Conservation (phyloP, 2,113 vertebrate genomes). For the Indicator maculatus region DNA sequence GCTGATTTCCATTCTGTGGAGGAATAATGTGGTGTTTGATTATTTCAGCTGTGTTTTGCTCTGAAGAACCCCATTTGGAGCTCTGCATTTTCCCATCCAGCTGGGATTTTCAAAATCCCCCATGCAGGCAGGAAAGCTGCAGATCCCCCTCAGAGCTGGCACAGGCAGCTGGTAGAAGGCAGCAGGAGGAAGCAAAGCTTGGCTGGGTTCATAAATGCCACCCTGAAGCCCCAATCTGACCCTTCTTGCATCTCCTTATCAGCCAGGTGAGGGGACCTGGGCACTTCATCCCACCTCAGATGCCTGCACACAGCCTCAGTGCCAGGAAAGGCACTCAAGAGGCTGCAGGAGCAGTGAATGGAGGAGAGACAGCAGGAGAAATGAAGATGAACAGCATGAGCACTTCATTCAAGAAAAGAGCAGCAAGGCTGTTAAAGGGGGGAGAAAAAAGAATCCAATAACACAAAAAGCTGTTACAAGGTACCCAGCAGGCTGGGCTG, state of each 20-base stretch:
- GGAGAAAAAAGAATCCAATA: not conserved
- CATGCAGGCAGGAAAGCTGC: not conserved
- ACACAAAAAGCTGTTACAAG: not conserved
- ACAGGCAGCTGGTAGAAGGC: not conserved
- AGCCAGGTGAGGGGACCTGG: not conserved
- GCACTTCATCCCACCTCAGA: rapidly evolving
- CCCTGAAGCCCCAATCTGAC: not conserved
- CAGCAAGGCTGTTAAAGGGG: not conserved
- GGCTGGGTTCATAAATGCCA: rapidly evolving
- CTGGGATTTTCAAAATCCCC: not conserved
- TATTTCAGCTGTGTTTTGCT: slow-evolving; percentile 19
- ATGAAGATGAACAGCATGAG: slow-evolving; percentile 9
- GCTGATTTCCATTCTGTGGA: not conserved
- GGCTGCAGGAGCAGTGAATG: not conserved
- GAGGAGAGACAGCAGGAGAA: not conserved
- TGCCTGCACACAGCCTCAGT: rapidly evolving
- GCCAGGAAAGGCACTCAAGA: rapidly evolving
- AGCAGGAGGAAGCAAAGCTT: not conserved
- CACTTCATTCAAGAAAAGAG: not conserved
- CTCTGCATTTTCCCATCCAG: not conserved
- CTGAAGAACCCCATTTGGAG: not conserved
- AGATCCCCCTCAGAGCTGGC: not conserved
- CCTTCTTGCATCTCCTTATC: no score
- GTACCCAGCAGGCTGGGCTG: rapidly evolving
- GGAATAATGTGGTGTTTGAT: not conserved